Percentiles rank a stretch among this genome's conserved stretches.
Evolutionary conservation across 53 echinoderm and acorn worm genomes (phyloP).

Genomic region (Actinopyga echinites): DNA sequence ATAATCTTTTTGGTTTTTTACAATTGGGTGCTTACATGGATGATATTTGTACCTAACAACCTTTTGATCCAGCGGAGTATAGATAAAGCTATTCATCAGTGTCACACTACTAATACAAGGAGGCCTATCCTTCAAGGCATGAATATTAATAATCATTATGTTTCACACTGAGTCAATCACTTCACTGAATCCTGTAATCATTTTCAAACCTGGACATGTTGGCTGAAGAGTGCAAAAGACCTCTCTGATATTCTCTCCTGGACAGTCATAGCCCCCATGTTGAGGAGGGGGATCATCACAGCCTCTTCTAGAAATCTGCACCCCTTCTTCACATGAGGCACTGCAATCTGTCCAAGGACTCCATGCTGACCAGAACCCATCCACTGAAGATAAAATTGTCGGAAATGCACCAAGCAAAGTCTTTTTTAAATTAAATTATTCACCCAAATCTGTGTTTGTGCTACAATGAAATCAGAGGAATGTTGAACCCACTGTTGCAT

Average conservation of each 20-base stretch:
- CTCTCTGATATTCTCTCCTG: slow-evolving; percentile 55
- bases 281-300: slow-evolving; percentile 57
- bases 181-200: slow-evolving; percentile 2
- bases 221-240: slow-evolving; percentile 48
- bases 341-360: slow-evolving; percentile 59
- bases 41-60: no score
- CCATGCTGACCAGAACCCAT: slow-evolving; percentile 71
- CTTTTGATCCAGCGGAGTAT: no score
- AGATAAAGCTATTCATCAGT: no score
- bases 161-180: background rate
- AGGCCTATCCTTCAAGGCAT: no score
- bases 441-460: no score
- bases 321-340: slow-evolving; percentile 47
- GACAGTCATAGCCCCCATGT: slow-evolving; percentile 50
- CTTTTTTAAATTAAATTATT: no score
- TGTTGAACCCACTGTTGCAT: no score
- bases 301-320: slow-evolving; percentile 40
- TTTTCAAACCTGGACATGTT: slow-evolving; percentile 58
- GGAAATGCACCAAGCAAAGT: no score
- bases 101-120: no score
- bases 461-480: no score
- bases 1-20: no score
- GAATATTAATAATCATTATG: background rate
- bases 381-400: slow-evolving; percentile 22
- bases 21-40: no score